Evolutionary conservation across 2,113 vertebrate genomes (phyloP).

Genomic region (Urocitellus parryii): DNA sequence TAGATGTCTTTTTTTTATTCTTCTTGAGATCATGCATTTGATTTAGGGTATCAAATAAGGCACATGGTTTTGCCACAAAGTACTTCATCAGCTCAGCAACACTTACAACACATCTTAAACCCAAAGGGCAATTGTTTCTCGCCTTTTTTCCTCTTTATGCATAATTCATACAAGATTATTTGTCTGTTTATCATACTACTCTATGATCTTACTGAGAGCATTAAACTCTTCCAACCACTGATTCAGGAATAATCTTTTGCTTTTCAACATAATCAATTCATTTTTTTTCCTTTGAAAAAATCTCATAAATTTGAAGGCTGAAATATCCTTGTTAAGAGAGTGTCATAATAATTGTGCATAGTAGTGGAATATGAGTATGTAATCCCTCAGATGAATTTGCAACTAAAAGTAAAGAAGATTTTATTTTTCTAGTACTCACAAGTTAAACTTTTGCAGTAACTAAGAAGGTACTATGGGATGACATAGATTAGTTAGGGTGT

Average conservation of each 20-base stretch:
- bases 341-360: constrained; percentile 43
- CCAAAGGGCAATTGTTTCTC: constrained; percentile 56
- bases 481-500: not conserved
- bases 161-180: constrained; percentile 76
- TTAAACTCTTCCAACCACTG: constrained; percentile 66
- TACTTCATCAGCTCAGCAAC: constrained; percentile 61
- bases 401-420: not conserved
- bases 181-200: constrained; percentile 68
- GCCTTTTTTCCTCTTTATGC: constrained; percentile 43
- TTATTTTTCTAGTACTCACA: not conserved
- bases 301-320: constrained; percentile 76
- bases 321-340: constrained; percentile 67
- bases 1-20: constrained; percentile 13
- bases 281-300: constrained; percentile 63
- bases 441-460: not conserved
- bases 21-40: not conserved
- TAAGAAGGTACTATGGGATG: not conserved
- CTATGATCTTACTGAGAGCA: constrained; percentile 68
- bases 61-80: constrained; percentile 59
- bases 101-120: constrained; percentile 59
- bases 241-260: constrained; percentile 73
- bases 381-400: not conserved
- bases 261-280: constrained; percentile 78
- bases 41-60: not conserved
- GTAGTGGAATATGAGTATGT: constrained; percentile 2